These are phyloP conservation scores for Octomys mimax DNA, from an alignment of 2,797 vertebrate genomes.

Conservation along the genomic window DNA sequence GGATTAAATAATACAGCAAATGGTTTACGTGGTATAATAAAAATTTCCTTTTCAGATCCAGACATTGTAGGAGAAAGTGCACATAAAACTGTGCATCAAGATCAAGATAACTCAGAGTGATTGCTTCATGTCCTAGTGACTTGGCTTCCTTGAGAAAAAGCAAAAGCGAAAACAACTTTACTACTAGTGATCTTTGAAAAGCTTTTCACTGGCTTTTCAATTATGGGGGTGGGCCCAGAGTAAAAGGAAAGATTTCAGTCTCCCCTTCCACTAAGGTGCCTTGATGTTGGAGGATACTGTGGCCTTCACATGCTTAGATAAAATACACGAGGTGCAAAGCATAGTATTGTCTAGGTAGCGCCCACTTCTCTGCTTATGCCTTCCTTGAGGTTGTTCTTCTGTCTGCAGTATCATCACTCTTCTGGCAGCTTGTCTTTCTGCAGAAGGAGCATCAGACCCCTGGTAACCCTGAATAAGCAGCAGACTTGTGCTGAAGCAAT, in stretches of 20 bases:
- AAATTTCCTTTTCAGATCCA: slow-evolving; percentile 56
- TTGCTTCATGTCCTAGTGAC: slow-evolving; percentile 75
- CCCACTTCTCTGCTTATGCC: slow-evolving; percentile 74
- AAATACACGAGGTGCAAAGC: slow-evolving; percentile 73
- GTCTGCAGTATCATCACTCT: slow-evolving; percentile 74
- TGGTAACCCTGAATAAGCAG: slow-evolving; percentile 39
- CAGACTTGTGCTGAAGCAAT: slow-evolving; percentile 66
- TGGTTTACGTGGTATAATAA: slow-evolving; percentile 46
- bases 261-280: neutral
- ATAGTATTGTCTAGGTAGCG: slow-evolving; percentile 70
- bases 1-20: slow-evolving; percentile 54
- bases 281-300: slow-evolving; percentile 55
- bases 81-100: slow-evolving; percentile 65
- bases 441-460: slow-evolving; percentile 70
- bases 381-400: slow-evolving; percentile 75
- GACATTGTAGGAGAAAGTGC: slow-evolving; percentile 69
- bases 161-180: neutral
- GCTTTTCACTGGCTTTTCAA: slow-evolving; percentile 55
- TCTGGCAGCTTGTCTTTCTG: slow-evolving; percentile 74
- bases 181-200: slow-evolving; percentile 37
- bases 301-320: slow-evolving; percentile 73
- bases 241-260: neutral
- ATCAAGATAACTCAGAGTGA: slow-evolving; percentile 78
- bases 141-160: slow-evolving; percentile 31
- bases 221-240: neutral